Evolutionary conservation across 92 coral and sea anemone species (phyloP), one percentile per base, ranked within the genome.

Genomic region (Meandrina meandrites): DNA sequence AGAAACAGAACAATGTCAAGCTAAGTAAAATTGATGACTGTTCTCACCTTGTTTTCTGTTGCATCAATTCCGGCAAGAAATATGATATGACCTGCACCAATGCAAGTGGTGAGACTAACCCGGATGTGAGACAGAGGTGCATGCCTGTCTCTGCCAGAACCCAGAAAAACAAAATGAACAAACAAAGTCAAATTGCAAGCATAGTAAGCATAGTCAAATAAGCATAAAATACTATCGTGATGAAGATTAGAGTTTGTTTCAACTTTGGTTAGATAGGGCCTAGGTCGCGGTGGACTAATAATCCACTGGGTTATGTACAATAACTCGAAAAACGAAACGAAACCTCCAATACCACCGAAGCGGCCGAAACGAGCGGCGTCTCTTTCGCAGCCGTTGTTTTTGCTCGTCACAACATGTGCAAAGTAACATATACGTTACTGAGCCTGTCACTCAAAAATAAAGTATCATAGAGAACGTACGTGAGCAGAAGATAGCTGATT

Each of bases 61-160:
- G 79, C 79, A 75, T 22, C 79, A 75, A 75, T 42, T 10, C 79
- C 79, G 32, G 79, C 58, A 42, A 75, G 56, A 13, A 75, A 75
- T 28, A 45, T 27, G 5, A 75, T 37, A 6, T 75, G 79, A 5
- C 79, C 79, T 12, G 58, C 56, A 45, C 50, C 50, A 12, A 75
- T 42, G 31, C 32, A 47, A 45, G 79, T 12, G 27, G 51, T 4
- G 30, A 75, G 34, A 12, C 56, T 47, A 28, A 75, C 57, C n/a
- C 79, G 79, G 19, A 40, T 75, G 30, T 75, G 79, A 24, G 48
- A 73, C 27, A 73, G 14, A 19, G 50, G 78, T 73, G 78, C 48
- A 5, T 73, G 47, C 78, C 50, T 16, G 78, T 73, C 78, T 17
- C 78, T 73, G 5, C 27, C 11, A 17, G 27, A 0, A 8, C 27